Base-by-base conservation (phyloP, 1,140 invertebrate genomes). In the Nephila pilipes region DNA sequence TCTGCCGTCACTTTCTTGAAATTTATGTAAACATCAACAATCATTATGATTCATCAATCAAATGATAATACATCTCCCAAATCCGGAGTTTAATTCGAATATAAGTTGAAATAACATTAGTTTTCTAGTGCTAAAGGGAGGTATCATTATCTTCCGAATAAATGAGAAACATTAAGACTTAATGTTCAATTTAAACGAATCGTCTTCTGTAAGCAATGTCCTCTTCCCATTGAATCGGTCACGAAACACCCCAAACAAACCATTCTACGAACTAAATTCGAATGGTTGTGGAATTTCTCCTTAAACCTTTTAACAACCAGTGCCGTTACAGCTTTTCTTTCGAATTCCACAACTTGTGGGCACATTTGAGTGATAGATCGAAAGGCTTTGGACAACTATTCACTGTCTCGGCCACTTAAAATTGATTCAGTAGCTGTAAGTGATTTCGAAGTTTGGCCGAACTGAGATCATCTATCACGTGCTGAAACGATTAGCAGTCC, bases 341-440 rank as follows among this genome's bases (percentile, higher is more conserved):
- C 10, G 5, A 54, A 83, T n/a, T n/a, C 25, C 38, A 46, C 36
- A 83, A 25, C 38, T 46, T n/a, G 22, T 10, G 36, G n/a, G 5
- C 0, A n/a, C 79, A 12, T 81, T 83, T 83, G 46, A 83, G 80
- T 83, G 80, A 83, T 83, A 55, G 80, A 83, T 83, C 38, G n/a
- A 83, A 55, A 22, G 46, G 38, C 46, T 55, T 55, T 14, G 14
- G 80, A 83, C 38, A 29, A 46, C 80, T 83, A 83, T 83, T 83
- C 80, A 54, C 16, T 55, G 80, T 83, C 38, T 46, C 18, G 22
- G 12, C 80, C 80, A 83, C 46, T 83, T 83, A 83, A 83, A 83
- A 60, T 85, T 58, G 54, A 85, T 85, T 85, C 83, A 55, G 55
- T 32, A 20, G 25, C 6, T 58, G 16, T n/a, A 32, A 85, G 54